phyloP scores from a whole-genome alignment of 2,797 vertebrate species.

The Lepus townsendii region DNA sequence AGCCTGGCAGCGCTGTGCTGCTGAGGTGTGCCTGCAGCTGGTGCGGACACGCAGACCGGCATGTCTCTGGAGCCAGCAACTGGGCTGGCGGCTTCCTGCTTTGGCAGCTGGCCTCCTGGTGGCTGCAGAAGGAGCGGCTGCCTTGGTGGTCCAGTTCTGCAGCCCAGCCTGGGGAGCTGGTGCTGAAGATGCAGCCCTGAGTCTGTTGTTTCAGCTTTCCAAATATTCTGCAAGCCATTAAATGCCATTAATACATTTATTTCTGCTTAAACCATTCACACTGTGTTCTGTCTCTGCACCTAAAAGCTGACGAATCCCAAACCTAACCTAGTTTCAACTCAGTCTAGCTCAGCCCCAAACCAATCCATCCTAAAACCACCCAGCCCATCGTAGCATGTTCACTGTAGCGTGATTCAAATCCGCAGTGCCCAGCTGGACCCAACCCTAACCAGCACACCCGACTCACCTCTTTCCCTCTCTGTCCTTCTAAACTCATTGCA shows the following conservation, averaged over 20 bases:
- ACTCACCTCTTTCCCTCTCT: neutral
- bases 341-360: neutral
- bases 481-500: neutral
- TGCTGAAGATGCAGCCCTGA: slow-evolving; percentile 59
- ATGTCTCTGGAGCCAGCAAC: slow-evolving; percentile 56
- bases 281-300: slow-evolving; percentile 53
- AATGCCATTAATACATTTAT: slow-evolving; percentile 62
- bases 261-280: slow-evolving; percentile 39
- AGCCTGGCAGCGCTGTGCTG: slow-evolving; percentile 1
- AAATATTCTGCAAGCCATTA: slow-evolving; percentile 68
- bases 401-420: neutral
- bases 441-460: neutral
- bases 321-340: neutral
- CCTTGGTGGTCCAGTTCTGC: slow-evolving; percentile 71
- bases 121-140: slow-evolving; percentile 21
- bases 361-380: neutral
- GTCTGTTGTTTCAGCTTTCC: slow-evolving; percentile 78
- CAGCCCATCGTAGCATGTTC: neutral
- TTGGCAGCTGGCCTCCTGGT: slow-evolving; percentile 68
- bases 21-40: slow-evolving; percentile 28
- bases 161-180: slow-evolving; percentile 8
- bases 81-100: slow-evolving; percentile 39
- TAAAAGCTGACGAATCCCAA: neutral
- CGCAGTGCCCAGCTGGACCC: neutral
- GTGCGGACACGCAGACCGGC: neutral